phyloP scores from a whole-genome alignment of 2,797 vertebrate species.

The Diglossa cyanea region DNA sequence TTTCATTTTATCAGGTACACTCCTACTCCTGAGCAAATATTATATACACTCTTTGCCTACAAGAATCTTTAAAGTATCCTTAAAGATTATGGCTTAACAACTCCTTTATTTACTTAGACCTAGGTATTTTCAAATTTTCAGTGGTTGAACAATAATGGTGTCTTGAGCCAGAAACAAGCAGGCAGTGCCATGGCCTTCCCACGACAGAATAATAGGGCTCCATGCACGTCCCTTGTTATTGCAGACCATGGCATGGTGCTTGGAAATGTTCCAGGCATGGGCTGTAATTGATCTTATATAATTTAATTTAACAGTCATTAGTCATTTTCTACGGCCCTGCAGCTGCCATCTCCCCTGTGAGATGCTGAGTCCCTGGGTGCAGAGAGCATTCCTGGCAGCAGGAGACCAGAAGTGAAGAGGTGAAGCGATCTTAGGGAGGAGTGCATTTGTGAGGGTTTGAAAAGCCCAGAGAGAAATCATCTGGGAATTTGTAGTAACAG shows the following conservation, averaged over 20 bases:
- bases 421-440: background rate
- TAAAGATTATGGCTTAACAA: constrained; percentile 56
- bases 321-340: background rate
- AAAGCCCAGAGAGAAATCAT: background rate
- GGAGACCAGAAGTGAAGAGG: background rate
- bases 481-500: background rate
- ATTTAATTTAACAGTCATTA: constrained; percentile 49
- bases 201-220: background rate
- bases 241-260: background rate
- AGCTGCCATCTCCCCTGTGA: background rate
- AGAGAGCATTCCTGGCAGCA: background rate
- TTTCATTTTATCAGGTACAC: constrained; percentile 39
- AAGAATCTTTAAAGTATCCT: constrained; percentile 46
- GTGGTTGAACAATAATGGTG: background rate
- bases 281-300: background rate
- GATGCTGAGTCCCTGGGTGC: background rate
- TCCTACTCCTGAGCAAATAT: constrained; percentile 53
- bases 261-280: constrained; percentile 26
- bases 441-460: background rate
- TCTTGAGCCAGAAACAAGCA: constrained; percentile 7
- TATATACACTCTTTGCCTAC: background rate
- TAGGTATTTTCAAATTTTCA: constrained; percentile 45
- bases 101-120: constrained; percentile 43
- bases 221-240: background rate
- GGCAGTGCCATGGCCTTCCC: background rate